These are phyloP conservation scores for Drosophila niveifrons DNA, from an alignment of 2,888 invertebrate genomes.

Conservation along the genomic window DNA sequence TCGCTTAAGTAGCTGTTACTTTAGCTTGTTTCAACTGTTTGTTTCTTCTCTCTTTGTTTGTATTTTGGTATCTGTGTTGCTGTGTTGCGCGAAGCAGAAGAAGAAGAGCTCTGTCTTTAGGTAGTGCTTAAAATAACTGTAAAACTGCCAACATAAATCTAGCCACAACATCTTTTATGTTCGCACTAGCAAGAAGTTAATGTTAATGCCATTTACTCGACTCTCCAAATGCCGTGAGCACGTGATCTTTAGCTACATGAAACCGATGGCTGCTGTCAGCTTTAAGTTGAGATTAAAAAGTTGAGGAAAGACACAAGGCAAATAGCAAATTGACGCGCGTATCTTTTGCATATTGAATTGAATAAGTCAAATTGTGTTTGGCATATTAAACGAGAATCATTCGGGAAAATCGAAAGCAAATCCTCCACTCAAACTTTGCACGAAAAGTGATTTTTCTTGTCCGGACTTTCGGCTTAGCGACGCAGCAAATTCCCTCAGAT, in stretches of 20 bases:
- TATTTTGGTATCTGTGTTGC: conserved; percentile 9
- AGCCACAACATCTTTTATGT: conserved; percentile 78
- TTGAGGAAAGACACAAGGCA: conserved; percentile 32
- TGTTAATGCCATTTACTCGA: conserved; percentile 56
- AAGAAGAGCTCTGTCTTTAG: conserved; percentile 34
- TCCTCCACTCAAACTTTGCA: conserved; percentile 41
- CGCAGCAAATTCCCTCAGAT: conserved; percentile 57
- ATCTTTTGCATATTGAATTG: conserved; percentile 72
- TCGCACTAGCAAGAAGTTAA: conserved; percentile 62
- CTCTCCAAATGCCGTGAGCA: conserved; percentile 26
- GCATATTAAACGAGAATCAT: conserved; percentile 69
- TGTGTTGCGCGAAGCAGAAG: conserved; percentile 7
- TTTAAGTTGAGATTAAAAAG: conserved; percentile 61
- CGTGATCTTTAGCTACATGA: conserved; percentile 27
- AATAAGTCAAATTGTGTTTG: conserved; percentile 76
- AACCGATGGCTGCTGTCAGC: not conserved
- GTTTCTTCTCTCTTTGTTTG: conserved; percentile 35
- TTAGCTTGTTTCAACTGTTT: conserved; percentile 56
- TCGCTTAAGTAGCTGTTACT: conserved; percentile 77
- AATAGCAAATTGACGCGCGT: conserved; percentile 62
- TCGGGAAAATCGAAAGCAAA: conserved; percentile 69
- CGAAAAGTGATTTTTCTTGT: conserved; percentile 80
- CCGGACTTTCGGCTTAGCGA: conserved; percentile 71
- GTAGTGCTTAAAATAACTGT: conserved; percentile 77
- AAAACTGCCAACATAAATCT: conserved; percentile 82